Conservation (phyloP, 2,113 vertebrate genomes). For the Stomatorhinus ivindoensis region DNA sequence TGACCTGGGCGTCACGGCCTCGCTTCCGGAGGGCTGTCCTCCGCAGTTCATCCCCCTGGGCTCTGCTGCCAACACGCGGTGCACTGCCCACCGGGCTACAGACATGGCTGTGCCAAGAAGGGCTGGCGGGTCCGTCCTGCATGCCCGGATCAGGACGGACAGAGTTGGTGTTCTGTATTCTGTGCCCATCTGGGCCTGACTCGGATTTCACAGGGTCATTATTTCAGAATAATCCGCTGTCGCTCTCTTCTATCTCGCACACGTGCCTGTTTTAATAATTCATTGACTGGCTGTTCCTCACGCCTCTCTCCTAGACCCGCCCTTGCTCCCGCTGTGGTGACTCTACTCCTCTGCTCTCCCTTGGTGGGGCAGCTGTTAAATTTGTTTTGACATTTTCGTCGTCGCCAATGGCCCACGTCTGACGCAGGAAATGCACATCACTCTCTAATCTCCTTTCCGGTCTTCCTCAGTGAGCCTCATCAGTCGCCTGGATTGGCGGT, state of each 20-base stretch:
- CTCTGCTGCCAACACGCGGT: background rate
- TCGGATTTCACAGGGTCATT: background rate
- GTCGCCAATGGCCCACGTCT: conserved; percentile 21
- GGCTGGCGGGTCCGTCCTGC: background rate
- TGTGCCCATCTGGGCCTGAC: background rate
- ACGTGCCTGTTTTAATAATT: conserved; percentile 21
- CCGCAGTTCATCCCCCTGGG: background rate
- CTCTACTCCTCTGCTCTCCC: background rate
- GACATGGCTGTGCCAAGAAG: background rate
- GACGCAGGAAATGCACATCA: conserved; percentile 31
- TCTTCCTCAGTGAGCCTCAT: background rate
- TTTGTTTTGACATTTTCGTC: conserved; percentile 36
- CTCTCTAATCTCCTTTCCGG: conserved; percentile 35
- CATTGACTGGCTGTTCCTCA: conserved; percentile 4
- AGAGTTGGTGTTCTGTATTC: background rate
- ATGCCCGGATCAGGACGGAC: background rate
- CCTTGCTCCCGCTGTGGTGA: background rate
- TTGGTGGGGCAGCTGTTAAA: conserved; percentile 23
- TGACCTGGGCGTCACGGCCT: background rate
- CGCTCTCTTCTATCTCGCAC: background rate
- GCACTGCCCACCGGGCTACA: background rate
- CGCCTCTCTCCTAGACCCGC: background rate
- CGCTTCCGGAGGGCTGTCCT: background rate
- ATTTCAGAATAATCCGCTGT: background rate
- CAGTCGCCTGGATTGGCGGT: background rate